Percentiles rank a stretch among this genome's conserved stretches.
These are phyloP conservation scores for Platichthys stellatus DNA, from an alignment of 2,113 vertebrate genomes.

Conservation along the genomic window DNA sequence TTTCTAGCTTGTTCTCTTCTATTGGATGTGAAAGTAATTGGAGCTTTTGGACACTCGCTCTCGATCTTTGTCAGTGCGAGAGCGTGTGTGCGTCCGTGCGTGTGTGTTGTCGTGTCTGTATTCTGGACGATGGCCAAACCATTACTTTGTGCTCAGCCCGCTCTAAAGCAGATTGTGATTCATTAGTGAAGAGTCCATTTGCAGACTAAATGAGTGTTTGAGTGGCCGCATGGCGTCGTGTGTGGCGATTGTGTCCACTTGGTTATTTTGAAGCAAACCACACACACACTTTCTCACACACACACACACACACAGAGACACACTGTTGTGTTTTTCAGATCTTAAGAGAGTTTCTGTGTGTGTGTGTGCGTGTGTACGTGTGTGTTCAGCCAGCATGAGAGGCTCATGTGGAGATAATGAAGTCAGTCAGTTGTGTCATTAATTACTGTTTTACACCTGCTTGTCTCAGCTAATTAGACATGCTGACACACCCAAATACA, in stretches of 20 bases:
- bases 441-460: constrained; percentile 82
- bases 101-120: constrained; percentile 37
- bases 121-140: constrained; percentile 73
- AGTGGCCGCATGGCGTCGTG: constrained; percentile 54
- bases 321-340: constrained; percentile 16
- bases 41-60: constrained; percentile 69
- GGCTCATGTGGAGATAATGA: constrained; percentile 71
- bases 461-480: constrained; percentile 77
- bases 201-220: constrained; percentile 76
- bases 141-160: constrained; percentile 72
- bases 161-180: constrained; percentile 76
- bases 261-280: constrained; percentile 28
- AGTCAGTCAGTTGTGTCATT: constrained; percentile 76
- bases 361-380: constrained; percentile 5
- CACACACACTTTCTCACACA: background rate
- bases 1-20: constrained; percentile 68
- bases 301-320: background rate
- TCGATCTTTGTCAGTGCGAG: constrained; percentile 67
- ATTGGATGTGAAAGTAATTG: constrained; percentile 75
- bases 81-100: constrained; percentile 1
- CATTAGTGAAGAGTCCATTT: constrained; percentile 80
- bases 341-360: constrained; percentile 9
- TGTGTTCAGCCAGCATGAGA: constrained; percentile 45
- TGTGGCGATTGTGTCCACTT: constrained; percentile 60
- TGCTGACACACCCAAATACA: constrained; percentile 57